Percentiles rank a stretch among this genome's conserved stretches.
phyloP scores from a whole-genome alignment of 2,888 invertebrate species.

The Plusia festucae region DNA sequence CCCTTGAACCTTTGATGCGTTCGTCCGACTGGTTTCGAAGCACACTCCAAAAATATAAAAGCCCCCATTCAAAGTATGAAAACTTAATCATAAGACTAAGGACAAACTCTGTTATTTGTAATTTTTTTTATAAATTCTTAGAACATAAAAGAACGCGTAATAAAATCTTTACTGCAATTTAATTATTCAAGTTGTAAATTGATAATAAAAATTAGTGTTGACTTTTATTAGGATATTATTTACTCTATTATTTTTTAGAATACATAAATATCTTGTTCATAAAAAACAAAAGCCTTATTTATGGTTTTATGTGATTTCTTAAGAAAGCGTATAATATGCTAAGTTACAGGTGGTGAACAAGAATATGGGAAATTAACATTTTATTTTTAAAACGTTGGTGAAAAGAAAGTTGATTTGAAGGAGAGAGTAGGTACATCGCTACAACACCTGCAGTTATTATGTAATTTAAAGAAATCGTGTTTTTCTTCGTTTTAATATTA shows the following conservation, averaged over 20 bases:
- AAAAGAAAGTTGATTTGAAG: slow-evolving; percentile 46
- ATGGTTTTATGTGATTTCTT: slow-evolving; percentile 15
- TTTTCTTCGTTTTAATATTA: neutral
- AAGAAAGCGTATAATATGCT: slow-evolving; percentile 33
- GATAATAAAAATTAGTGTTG: neutral
- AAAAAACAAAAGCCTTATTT: slow-evolving; percentile 9
- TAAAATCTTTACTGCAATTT: neutral
- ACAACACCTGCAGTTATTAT: slow-evolving; percentile 8
- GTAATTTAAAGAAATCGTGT: neutral
- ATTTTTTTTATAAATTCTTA: neutral
- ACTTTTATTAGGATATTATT: slow-evolving; percentile 1
- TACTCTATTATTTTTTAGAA: neutral
- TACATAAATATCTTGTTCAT: neutral
- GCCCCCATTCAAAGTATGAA: neutral
- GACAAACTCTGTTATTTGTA: neutral
- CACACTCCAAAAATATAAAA: neutral
- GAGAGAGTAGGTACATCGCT: slow-evolving; percentile 19
- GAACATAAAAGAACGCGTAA: neutral
- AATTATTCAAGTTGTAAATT: neutral
- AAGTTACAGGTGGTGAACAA: slow-evolving; percentile 31
- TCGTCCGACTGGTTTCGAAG: neutral
- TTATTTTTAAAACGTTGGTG: slow-evolving; percentile 38
- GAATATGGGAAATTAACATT: slow-evolving; percentile 43
- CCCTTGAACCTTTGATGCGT: neutral
- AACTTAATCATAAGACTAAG: neutral